Conservation (phyloP, 2,888 invertebrate species). For the Nezara viridula region DNA sequence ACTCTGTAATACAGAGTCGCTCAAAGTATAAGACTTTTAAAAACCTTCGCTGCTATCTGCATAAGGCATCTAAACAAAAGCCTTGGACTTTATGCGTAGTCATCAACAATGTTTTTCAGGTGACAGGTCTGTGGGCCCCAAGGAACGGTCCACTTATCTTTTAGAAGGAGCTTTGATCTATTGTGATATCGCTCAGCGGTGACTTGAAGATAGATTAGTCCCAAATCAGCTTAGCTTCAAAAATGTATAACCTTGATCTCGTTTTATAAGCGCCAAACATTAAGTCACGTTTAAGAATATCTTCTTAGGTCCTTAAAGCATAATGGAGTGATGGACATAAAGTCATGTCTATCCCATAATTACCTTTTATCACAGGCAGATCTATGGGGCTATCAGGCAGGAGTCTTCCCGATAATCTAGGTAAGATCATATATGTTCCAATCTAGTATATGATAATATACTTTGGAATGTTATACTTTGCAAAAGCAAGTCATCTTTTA, state of each 20-base stretch:
- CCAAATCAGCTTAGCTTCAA: background rate
- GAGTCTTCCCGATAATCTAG: no score
- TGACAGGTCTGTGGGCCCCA: background rate
- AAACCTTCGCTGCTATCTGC: background rate
- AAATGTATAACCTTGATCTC: background rate
- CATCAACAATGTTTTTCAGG: background rate
- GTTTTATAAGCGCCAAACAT: background rate
- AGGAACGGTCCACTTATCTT: background rate
- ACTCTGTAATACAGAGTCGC: no score
- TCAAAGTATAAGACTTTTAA: no score
- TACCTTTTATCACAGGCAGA: no score
- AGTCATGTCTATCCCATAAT: no score
- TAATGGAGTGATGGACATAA: no score
- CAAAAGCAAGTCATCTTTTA: no score
- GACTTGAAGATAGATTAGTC: background rate
- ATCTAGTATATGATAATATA: no score
- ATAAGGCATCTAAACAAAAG: background rate
- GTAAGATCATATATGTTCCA: no score
- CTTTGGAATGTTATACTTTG: no score
- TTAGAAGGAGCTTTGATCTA: background rate
- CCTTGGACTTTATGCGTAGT: constrained; percentile 14
- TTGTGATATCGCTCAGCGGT: background rate
- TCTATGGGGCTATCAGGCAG: no score
- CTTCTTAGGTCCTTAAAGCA: no score
- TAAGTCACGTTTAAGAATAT: background rate